These are phyloP conservation scores for Prochilodus magdalenae DNA, from an alignment of 2,113 vertebrate genomes.

Conservation along the genomic window DNA sequence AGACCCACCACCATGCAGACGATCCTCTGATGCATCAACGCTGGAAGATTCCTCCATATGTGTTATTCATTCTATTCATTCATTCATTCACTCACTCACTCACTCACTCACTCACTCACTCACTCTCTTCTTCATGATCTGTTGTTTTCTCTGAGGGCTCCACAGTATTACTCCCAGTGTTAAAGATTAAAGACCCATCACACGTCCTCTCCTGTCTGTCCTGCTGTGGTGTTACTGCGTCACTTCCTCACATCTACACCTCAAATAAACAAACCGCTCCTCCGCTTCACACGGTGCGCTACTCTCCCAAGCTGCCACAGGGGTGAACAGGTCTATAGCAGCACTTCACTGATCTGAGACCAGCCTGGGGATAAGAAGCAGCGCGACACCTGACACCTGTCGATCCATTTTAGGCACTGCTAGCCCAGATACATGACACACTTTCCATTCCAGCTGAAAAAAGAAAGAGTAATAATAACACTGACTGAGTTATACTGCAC, in stretches of 20 bases:
- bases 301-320: too few species aligned
- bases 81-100: too few species aligned
- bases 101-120: too few species aligned
- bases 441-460: constrained; percentile 59
- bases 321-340: background rate
- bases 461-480: constrained; percentile 35
- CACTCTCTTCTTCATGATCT: background rate
- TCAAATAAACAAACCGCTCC: too few species aligned
- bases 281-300: too few species aligned
- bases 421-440: constrained; percentile 62
- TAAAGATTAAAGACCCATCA: background rate
- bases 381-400: constrained; percentile 61
- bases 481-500: constrained; percentile 27
- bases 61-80: background rate
- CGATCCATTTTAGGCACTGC: constrained; percentile 68
- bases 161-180: background rate
- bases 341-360: background rate
- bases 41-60: background rate
- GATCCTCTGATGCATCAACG: background rate
- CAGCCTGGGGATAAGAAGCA: background rate
- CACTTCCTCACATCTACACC: too few species aligned
- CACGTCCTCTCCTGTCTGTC: background rate
- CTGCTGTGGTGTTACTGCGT: background rate
- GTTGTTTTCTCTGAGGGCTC: background rate
- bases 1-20: background rate